phyloP scores from a whole-genome alignment of 2,888 invertebrate species.

The Lathronympha strigana region DNA sequence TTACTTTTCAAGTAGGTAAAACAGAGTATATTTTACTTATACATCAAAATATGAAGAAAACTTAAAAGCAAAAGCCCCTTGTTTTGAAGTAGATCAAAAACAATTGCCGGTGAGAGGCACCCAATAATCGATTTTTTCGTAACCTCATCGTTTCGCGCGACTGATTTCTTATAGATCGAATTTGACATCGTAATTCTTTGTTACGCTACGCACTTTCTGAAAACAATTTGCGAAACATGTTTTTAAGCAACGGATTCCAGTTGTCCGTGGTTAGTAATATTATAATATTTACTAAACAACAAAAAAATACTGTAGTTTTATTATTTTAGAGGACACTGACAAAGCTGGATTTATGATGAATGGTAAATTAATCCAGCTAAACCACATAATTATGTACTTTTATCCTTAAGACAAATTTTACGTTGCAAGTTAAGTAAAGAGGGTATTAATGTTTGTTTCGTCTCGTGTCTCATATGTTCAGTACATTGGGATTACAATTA shows the following conservation, averaged over 20 bases:
- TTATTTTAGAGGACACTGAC: too few species aligned
- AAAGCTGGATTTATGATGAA: too few species aligned
- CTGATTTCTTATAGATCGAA: slow-evolving; percentile 45
- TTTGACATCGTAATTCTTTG: slow-evolving; percentile 35
- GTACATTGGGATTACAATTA: too few species aligned
- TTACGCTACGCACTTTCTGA: slow-evolving; percentile 40
- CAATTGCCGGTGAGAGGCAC: slow-evolving; percentile 47
- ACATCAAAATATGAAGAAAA: too few species aligned
- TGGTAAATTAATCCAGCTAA: too few species aligned
- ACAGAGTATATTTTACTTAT: neutral
- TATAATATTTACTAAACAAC: neutral
- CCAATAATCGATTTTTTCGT: slow-evolving; percentile 51
- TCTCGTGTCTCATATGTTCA: too few species aligned
- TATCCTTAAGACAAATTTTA: too few species aligned
- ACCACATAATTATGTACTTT: too few species aligned
- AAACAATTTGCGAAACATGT: slow-evolving; percentile 35
- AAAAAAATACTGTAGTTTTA: too few species aligned
- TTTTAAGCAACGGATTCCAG: slow-evolving; percentile 23
- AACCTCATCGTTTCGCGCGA: slow-evolving; percentile 44
- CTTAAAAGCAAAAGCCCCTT: too few species aligned
- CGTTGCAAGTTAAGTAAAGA: too few species aligned
- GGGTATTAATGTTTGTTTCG: too few species aligned
- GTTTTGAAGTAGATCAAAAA: slow-evolving; percentile 43
- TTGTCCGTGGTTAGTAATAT: neutral
- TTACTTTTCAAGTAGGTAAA: neutral